Conservation (phyloP, 1,140 invertebrate genomes). For the Cotesia vestalis region DNA sequence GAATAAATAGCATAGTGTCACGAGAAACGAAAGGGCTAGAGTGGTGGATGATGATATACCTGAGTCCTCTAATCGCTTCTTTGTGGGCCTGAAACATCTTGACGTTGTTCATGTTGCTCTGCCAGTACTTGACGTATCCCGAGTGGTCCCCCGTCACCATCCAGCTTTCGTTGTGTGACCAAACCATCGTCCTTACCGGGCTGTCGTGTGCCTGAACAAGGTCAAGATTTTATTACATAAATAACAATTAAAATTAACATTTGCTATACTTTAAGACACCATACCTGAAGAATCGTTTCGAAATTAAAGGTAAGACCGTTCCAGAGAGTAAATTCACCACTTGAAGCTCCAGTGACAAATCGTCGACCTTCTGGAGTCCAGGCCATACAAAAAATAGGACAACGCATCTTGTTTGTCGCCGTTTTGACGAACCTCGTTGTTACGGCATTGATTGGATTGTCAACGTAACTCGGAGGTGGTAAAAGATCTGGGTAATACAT, state of each 20-base stretch:
- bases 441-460: conserved; percentile 97
- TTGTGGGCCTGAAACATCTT: conserved; percentile 99
- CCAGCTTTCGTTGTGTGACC: conserved; percentile 99
- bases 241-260: neutral
- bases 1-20: conserved; percentile 47
- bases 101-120: conserved; percentile 99
- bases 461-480: conserved; percentile 87
- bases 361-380: conserved; percentile 99
- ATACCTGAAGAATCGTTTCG: conserved; percentile 98
- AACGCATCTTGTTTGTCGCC: conserved; percentile 99
- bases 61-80: conserved; percentile 97
- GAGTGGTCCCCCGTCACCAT: conserved; percentile 99
- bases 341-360: conserved; percentile 97
- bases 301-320: conserved; percentile 99
- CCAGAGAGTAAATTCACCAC: conserved; percentile 99
- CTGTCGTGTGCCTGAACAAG: conserved; percentile 91
- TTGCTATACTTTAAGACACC: conserved; percentile 24
- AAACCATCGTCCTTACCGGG: conserved; percentile 97
- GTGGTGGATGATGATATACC: conserved; percentile 75
- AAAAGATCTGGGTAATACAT: conserved; percentile 88
- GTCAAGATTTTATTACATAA: conserved; percentile 34
- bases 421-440: conserved; percentile 97
- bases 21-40: conserved; percentile 63
- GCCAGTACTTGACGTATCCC: conserved; percentile 99
- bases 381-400: conserved; percentile 97